A percentile compares a stretch with the other conserved stretches of the same genome.
Conservation (phyloP, 2,888 invertebrate genomes). For the Spodoptera picta region DNA sequence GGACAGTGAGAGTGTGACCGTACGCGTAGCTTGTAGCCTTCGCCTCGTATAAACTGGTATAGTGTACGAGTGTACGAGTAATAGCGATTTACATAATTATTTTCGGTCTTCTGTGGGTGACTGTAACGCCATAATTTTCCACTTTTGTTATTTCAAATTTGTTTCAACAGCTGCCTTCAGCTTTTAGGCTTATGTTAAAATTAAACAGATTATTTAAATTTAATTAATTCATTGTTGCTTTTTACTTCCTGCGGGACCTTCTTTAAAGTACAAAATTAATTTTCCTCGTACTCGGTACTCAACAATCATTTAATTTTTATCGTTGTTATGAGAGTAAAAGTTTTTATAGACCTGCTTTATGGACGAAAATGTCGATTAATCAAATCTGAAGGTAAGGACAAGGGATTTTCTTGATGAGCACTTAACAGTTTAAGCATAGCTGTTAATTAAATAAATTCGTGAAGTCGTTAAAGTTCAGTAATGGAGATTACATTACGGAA, state of each 20-base stretch:
- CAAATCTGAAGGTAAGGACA: background rate
- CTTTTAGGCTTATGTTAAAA: constrained; percentile 50
- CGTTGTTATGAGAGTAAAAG: constrained; percentile 16
- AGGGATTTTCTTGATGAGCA: no score
- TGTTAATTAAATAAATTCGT: no score
- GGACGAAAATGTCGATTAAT: background rate
- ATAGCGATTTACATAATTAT: constrained; percentile 1
- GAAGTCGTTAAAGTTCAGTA: no score
- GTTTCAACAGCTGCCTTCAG: constrained; percentile 50
- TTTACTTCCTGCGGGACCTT: constrained; percentile 27
- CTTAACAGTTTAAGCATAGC: no score
- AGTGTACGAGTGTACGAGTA: background rate
- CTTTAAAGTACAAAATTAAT: constrained; percentile 35
- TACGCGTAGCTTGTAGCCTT: background rate
- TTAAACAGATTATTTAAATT: constrained; percentile 56
- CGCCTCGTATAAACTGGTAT: no score
- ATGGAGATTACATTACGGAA: no score
- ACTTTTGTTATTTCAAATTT: constrained; percentile 36
- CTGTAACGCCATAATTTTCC: constrained; percentile 13
- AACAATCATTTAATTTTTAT: constrained; percentile 24
- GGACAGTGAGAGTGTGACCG: background rate
- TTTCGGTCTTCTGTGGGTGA: background rate
- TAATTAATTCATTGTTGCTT: constrained; percentile 54
- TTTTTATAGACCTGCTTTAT: constrained; percentile 4
- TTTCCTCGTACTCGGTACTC: constrained; percentile 32